Evolutionary conservation across 1,140 invertebrate genomes (phyloP), one percentile per base, ranked within the genome.

Genomic region (Hyles vespertilio): DNA sequence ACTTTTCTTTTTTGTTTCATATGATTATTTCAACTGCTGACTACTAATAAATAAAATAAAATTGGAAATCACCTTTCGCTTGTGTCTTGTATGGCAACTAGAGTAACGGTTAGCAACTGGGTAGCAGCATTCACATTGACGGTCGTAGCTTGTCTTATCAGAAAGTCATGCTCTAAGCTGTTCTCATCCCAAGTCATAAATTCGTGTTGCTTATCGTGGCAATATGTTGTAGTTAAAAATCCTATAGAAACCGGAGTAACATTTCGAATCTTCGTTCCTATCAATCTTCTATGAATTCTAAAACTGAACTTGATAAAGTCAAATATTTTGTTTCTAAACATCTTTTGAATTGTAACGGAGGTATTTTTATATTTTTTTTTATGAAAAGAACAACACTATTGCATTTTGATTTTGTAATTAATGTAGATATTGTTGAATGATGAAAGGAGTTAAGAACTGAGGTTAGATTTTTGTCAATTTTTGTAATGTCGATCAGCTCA

Each of bases 81-180:
- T 3, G 88, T 89, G 56, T 90, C 87, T 68, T 90, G 88, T 67
- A 89, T 87, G 56, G 89, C 88, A 5, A 89, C 80, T 59, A 89
- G 60, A 9, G 84, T 89, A 22, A 89, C 85, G 22, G 87, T 89
- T 33, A 90, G 72, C 8, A 90, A 68, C 63, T 90, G 89, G 46
- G 81, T 89, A 36, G 89, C 87, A 5, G 88, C 83, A 65, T 89
- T 90, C 2, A 89, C 83, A 60, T 84, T 90, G 3, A 86, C 79
- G 32, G 89, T 90, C 3, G 85, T 89, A 5, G 89, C 87, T 76
- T 90, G 89, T 3, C 79, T 74, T 46, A 90, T 89, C 9, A 89
- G 67, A 67, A 89, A 90, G 34, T 90, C 87, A 50, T 90, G 89
- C 63, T 84, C 84, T 59, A 88, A 72, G 45, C 47, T 70, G 11